phyloP scores from a whole-genome alignment of 2,113 vertebrate genomes.

The Hippolais icterina region DNA sequence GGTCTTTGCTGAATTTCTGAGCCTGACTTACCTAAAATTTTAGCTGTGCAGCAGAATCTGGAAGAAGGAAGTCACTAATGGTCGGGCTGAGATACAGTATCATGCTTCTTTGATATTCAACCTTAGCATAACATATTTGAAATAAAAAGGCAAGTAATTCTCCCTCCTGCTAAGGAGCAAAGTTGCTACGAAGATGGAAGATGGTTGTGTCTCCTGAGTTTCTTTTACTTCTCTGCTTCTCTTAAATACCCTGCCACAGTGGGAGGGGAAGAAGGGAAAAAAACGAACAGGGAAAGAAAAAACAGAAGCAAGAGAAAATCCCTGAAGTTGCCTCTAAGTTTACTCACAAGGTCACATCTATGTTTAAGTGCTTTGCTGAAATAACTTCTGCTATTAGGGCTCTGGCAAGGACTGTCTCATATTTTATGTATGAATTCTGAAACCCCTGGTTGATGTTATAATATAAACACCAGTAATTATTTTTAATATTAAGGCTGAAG shows the following conservation, averaged over 20 bases:
- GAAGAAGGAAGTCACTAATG: not conserved
- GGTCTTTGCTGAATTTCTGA: not conserved
- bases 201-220: not conserved
- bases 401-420: constrained; percentile 19
- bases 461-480: constrained; percentile 38
- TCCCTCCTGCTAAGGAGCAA: not conserved
- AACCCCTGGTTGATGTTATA: not conserved
- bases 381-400: not conserved
- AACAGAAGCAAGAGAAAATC: not conserved
- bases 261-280: not conserved
- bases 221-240: not conserved
- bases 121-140: not conserved
- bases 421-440: constrained; percentile 45
- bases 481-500: constrained; percentile 13
- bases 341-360: not conserved
- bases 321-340: not conserved
- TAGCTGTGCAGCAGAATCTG: not conserved
- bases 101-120: not conserved
- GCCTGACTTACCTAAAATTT: not conserved
- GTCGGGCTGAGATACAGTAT: not conserved
- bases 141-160: not conserved
- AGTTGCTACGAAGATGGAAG: not conserved
- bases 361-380: not conserved
- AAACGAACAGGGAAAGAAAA: not conserved
- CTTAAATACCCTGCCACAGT: not conserved